phyloP scores from a whole-genome alignment of 2,797 vertebrate genomes.

The Pipistrellus pipistrellus region DNA sequence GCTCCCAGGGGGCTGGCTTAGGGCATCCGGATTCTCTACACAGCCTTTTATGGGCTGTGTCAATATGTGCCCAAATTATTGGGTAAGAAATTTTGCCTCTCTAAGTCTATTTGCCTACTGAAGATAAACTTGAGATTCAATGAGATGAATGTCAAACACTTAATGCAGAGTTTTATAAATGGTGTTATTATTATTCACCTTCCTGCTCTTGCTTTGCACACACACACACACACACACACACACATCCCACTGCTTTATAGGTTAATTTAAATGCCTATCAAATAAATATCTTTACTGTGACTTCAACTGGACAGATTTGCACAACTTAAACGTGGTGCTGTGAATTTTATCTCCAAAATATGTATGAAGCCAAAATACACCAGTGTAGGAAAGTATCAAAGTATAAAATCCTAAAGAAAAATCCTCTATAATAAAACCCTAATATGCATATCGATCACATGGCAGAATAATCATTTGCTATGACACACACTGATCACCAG shows the following conservation, averaged over 20 bases:
- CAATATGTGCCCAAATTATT: background rate
- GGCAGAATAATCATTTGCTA: no score
- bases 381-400: background rate
- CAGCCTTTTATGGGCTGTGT: background rate
- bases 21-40: background rate
- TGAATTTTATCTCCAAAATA: slow-evolving; percentile 47
- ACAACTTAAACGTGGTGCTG: background rate
- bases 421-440: background rate
- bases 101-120: background rate
- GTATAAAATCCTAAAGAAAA: slow-evolving; percentile 3
- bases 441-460: no score
- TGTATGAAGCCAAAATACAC: background rate
- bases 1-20: background rate
- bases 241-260: background rate
- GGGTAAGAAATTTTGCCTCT: slow-evolving; percentile 18
- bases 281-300: slow-evolving; percentile 41
- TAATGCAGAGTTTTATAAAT: slow-evolving; percentile 16
- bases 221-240: background rate
- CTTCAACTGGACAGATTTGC: background rate
- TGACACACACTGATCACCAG: no score
- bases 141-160: background rate
- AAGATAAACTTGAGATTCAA: slow-evolving; percentile 37
- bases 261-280: slow-evolving; percentile 14
- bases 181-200: background rate
- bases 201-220: slow-evolving; percentile 40